Evolutionary conservation across 1,140 invertebrate species (phyloP).

Genomic region (Pararge aegeria): DNA sequence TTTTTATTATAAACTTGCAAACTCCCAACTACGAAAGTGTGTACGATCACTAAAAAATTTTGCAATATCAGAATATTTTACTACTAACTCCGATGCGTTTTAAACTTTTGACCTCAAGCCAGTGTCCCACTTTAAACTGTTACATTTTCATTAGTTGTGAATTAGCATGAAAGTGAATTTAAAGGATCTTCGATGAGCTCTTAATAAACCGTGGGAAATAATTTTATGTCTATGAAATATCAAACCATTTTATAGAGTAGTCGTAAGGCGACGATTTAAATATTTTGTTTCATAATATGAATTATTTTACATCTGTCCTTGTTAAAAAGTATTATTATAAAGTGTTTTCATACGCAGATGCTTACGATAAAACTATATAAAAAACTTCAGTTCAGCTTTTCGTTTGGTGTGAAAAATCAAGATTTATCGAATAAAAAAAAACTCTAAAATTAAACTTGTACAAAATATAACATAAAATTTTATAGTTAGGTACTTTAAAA

Average conservation of each 20-base stretch:
- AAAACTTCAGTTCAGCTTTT: no score
- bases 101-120: constrained; percentile 7
- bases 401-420: no score
- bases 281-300: no score
- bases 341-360: no score
- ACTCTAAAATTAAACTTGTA: no score
- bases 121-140: neutral
- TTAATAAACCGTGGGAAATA: constrained; percentile 5
- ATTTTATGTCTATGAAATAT: neutral
- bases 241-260: neutral
- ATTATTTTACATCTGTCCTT: no score
- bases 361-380: no score
- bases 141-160: constrained; percentile 4
- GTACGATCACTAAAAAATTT: neutral
- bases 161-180: neutral
- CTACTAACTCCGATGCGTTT: neutral
- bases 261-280: neutral
- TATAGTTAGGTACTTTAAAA: no score
- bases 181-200: neutral
- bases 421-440: no score
- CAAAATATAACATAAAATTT: neutral
- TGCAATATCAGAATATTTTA: neutral
- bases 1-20: neutral
- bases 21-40: neutral
- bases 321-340: no score